Conservation (phyloP, 1,140 invertebrate species). For the Drosophila mauritiana region DNA sequence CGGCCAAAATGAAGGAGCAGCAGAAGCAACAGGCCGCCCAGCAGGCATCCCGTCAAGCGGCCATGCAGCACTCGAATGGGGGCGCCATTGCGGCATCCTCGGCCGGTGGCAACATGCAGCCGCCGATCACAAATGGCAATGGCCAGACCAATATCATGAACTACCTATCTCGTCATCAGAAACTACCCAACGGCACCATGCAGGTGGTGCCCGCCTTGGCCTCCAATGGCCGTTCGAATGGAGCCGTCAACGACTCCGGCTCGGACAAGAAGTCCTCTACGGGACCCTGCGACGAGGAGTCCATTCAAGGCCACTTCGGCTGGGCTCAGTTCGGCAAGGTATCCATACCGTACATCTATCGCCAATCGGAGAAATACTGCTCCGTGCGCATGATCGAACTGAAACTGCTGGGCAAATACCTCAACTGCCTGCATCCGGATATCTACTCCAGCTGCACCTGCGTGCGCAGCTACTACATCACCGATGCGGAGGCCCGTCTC, state of each 20-base stretch:
- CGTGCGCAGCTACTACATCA: slow-evolving; percentile 97
- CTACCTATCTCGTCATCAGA: slow-evolving; percentile 86
- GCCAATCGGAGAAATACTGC: slow-evolving; percentile 93
- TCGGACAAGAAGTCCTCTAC: slow-evolving; percentile 40
- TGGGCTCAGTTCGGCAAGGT: slow-evolving; percentile 94
- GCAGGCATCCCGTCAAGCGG: slow-evolving; percentile 71
- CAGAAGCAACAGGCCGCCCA: slow-evolving; percentile 86
- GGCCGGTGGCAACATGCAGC: slow-evolving; percentile 59
- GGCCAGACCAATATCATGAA: slow-evolving; percentile 87
- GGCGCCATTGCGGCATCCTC: slow-evolving; percentile 55
- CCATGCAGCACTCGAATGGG: slow-evolving; percentile 75
- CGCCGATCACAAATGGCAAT: slow-evolving; percentile 76
- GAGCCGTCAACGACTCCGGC: slow-evolving; percentile 29
- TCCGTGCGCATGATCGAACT: slow-evolving; percentile 96
- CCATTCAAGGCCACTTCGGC: slow-evolving; percentile 93
- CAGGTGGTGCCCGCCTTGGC: slow-evolving; percentile 63
- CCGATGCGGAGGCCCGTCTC: slow-evolving; percentile 94
- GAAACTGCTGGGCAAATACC: slow-evolving; percentile 93
- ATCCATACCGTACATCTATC: slow-evolving; percentile 94
- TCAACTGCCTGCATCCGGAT: slow-evolving; percentile 92
- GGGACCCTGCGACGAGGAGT: slow-evolving; percentile 89
- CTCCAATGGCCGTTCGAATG: slow-evolving; percentile 55
- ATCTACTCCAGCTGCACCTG: slow-evolving; percentile 94
- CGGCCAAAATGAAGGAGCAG: slow-evolving; percentile 93
- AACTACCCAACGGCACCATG: slow-evolving; percentile 79